Evolutionary conservation across 2,113 vertebrate species (phyloP).

Genomic region (Scomber scombrus): DNA sequence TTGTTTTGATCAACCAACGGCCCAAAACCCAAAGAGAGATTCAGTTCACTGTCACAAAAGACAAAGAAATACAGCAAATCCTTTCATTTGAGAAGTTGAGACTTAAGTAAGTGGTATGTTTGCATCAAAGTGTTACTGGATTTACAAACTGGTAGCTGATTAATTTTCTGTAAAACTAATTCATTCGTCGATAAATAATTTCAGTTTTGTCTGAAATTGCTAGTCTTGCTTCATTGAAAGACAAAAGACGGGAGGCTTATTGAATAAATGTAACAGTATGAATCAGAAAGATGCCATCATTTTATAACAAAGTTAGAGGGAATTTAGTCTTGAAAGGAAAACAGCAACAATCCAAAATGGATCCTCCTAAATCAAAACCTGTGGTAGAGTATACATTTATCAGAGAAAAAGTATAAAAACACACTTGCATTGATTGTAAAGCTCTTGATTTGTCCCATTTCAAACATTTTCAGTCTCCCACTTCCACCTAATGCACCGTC

Average conservation of each 20-base stretch:
- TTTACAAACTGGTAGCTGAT: too few relatives aligned
- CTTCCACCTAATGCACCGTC: slow-evolving; percentile 41
- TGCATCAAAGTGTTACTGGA: too few relatives aligned
- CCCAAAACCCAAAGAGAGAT: too few relatives aligned
- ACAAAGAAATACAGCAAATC: background rate
- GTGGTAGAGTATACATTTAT: slow-evolving; percentile 30
- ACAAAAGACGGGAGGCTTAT: slow-evolving; percentile 23
- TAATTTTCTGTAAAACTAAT: too few relatives aligned
- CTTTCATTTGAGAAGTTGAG: too few relatives aligned
- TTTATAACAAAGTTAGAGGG: slow-evolving; percentile 16
- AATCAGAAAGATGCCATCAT: slow-evolving; percentile 52
- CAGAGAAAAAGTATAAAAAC: slow-evolving; percentile 38
- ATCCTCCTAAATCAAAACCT: slow-evolving; percentile 39
- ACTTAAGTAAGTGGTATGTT: too few relatives aligned
- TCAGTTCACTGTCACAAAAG: background rate
- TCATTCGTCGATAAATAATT: too few relatives aligned
- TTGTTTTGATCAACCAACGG: background rate
- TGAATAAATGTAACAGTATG: slow-evolving; percentile 18
- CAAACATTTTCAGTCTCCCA: slow-evolving; percentile 19
- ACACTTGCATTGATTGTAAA: slow-evolving; percentile 23
- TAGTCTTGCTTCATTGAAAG: slow-evolving; percentile 24
- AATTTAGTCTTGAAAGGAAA: too few relatives aligned
- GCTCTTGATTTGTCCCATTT: slow-evolving; percentile 28
- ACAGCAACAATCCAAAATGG: slow-evolving; percentile 54
- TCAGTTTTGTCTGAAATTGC: background rate